Base-by-base conservation (phyloP, 2,797 vertebrate species). In the Cuculus canorus region DNA sequence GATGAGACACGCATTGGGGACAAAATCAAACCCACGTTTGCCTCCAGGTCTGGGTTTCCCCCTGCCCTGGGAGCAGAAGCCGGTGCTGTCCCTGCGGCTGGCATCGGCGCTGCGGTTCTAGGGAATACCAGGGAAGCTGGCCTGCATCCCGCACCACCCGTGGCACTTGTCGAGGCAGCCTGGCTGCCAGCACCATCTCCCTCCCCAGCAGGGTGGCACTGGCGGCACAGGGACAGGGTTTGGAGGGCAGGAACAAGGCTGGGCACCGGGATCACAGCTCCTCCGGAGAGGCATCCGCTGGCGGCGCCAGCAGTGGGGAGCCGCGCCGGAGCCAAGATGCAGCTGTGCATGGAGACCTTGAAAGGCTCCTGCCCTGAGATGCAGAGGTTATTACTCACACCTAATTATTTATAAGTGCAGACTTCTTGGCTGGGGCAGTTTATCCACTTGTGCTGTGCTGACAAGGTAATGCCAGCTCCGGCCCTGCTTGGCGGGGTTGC, bases 301-400 rank as follows among this genome's bases (percentile, higher is more conserved):
- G 50, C 2, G 15, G 91, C 7, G 24, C 76, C 88, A 66, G 68
- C 81, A 32, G 52, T 2, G 0, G 61, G 88, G 82, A 89, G 45
- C 32, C 45, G 14, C 3, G 1, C 48, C 2, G 0, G 78, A 86
- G 82, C 89, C 86, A 81, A 81, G 82, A 65, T 3, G 0, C 73
- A 56, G 47, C 69, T 68, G 82, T 69, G 89, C 86, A 81, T 11
- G 21, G 87, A 76, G 50, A 86, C 84, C 84, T 72, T 23, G 52
- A 35, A 33, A 73, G 56, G 82, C 81, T 81, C 64, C 61, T 87
- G 90, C 70, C 59, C 60, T 13, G 69, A 78, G 73, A 52, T 48
- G 78, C 70, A 81, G 56, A 66, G 88, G 47, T 73, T 66, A 1
- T 91, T 84, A 57, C 61, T 91, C 91, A 91, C 63, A 65, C 82